Base-by-base conservation (phyloP, 2,888 invertebrate species). In the Parnassius apollo region DNA sequence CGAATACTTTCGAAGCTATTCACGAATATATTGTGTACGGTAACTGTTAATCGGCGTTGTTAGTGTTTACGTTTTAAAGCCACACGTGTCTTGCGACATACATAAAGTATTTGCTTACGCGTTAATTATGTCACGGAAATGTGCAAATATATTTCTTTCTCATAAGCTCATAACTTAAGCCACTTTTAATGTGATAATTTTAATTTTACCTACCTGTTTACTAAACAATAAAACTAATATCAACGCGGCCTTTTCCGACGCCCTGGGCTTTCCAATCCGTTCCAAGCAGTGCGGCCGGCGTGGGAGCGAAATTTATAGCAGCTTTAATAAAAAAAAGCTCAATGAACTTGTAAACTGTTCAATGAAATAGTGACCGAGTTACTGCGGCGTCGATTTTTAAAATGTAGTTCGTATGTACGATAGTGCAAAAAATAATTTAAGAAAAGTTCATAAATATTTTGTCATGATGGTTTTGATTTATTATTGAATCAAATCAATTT, bases 321-420 rank as follows among this genome's bases (percentile, higher is more conserved):
- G 22, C 59, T 77, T 80, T 77, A 79, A 79, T 78, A 80, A 81
- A 82, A 79, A 80, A 69, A 69, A 67, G 55, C 69, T 75, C 76
- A 81, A 80, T 82, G 79, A 75, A 79, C 75, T 74, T 72, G 70
- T 66, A 69, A 72, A 73, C 70, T 69, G 67, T 60, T 67, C 63
- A 64, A 64, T 64, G 65, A 64, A 65, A 52, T 56, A 57, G 56
- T 64, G 56, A 64, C 59, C 63, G 52, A 59, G 63, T 64, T 59
- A 64, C 22, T 35, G 44, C 44, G 50, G 55, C 45, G 50, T 12
- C 55, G 44, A 54, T 44, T 45, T 18, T 59, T 25, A 45, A 54
- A 57, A 51, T 57, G 42, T 42, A 22, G 12, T 61, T 1, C 18
- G 18, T 49, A 57, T 49, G 56, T 57, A 42, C 46, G 45, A 18